Evolutionary conservation across 2,113 vertebrate species (phyloP).

Genomic region (Pygoscelis adeliae): DNA sequence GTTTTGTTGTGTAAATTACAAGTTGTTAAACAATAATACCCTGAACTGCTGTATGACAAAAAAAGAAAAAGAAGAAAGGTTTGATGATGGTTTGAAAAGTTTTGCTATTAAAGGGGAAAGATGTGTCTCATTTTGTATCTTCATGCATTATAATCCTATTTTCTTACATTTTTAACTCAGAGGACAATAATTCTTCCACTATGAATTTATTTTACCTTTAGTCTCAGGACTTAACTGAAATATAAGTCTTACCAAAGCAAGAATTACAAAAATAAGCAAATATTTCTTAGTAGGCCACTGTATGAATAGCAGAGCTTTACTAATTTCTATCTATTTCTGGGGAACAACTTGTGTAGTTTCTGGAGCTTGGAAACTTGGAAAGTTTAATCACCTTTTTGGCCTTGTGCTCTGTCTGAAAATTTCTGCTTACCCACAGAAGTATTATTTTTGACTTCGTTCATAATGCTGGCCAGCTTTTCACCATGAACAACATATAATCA

Average conservation of each 20-base stretch:
- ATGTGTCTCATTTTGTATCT: not conserved
- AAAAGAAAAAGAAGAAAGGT: not conserved
- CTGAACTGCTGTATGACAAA: not conserved
- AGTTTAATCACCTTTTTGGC: not conserved
- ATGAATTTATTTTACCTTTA: not conserved
- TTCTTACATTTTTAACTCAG: not conserved
- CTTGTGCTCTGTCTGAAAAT: not conserved
- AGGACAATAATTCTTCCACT: not conserved
- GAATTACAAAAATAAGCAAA: not conserved
- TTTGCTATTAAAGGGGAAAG: not conserved
- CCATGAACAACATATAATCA: not conserved
- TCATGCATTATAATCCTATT: not conserved
- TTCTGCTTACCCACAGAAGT: not conserved
- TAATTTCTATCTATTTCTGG: not conserved
- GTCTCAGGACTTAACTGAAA: not conserved
- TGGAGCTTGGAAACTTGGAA: not conserved
- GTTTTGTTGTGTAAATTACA: constrained; percentile 56
- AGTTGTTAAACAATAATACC: not conserved
- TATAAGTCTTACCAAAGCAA: not conserved
- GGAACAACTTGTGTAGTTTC: not conserved
- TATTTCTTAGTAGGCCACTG: not conserved
- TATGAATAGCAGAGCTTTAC: not conserved
- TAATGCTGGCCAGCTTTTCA: not conserved
- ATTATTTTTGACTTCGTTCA: not conserved
- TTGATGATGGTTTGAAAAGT: not conserved